Percentiles rank a stretch among this genome's conserved stretches.
phyloP scores from a whole-genome alignment of 2,797 vertebrate species.

The Coracias cyanogaster region DNA sequence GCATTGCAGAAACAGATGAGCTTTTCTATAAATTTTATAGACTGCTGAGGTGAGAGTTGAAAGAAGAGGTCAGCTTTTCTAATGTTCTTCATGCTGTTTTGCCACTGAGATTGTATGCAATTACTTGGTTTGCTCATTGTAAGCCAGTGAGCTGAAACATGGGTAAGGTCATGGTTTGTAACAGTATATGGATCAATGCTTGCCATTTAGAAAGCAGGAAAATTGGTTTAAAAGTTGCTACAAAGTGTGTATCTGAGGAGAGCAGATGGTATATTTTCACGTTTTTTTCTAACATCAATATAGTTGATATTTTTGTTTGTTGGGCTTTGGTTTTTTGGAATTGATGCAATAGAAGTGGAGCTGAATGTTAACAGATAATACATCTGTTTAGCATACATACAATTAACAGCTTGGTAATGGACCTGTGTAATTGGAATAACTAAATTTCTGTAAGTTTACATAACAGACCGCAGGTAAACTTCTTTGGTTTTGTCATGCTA shows the following conservation, averaged over 20 bases:
- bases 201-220: background rate
- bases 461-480: background rate
- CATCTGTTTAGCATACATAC: background rate
- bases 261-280: background rate
- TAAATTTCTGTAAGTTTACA: background rate
- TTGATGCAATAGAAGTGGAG: background rate
- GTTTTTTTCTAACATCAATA: background rate
- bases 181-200: background rate
- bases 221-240: conserved; percentile 5
- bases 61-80: conserved; percentile 26
- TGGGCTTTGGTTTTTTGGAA: background rate
- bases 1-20: background rate
- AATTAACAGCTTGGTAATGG: background rate
- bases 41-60: background rate
- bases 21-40: conserved; percentile 30
- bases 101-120: background rate
- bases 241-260: background rate
- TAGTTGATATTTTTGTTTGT: background rate
- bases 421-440: background rate
- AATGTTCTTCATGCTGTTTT: conserved; percentile 41
- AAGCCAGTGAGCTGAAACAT: conserved; percentile 34
- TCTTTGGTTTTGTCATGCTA: background rate
- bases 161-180: background rate
- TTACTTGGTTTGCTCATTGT: conserved; percentile 15
- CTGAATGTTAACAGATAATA: background rate